Percentiles rank a stretch among this genome's conserved stretches.
Evolutionary conservation across 2,113 vertebrate species (phyloP).

Genomic region (Stomatorhinus ivindoensis): DNA sequence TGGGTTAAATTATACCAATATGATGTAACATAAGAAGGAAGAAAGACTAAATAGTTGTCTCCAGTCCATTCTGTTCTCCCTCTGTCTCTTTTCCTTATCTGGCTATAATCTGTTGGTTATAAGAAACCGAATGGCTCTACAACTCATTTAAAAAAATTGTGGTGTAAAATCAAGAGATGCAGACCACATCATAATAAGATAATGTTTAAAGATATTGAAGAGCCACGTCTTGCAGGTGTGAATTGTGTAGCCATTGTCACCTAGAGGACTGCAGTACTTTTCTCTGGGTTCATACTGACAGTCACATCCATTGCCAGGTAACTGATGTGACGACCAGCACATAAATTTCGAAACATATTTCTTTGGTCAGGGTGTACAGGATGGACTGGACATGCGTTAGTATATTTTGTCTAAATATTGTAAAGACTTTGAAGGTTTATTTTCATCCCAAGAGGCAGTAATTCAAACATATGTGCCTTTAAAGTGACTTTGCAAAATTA

Average conservation of each 20-base stretch:
- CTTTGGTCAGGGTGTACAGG: background rate
- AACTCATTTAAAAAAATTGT: conserved; percentile 62
- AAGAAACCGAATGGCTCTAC: conserved; percentile 59
- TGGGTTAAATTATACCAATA: conserved; percentile 64
- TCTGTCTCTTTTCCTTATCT: conserved; percentile 43
- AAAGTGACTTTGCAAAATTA: background rate
- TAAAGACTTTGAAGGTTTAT: background rate
- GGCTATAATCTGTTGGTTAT: conserved; percentile 55
- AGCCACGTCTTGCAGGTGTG: conserved; percentile 6
- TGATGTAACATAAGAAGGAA: conserved; percentile 50
- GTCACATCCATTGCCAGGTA: background rate
- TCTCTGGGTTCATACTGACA: background rate
- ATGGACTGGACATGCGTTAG: background rate
- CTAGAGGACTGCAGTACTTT: background rate
- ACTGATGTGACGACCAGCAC: background rate
- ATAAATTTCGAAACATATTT: background rate
- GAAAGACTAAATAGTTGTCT: conserved; percentile 21
- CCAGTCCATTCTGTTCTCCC: background rate
- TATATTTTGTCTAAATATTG: background rate
- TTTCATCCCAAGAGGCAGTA: background rate
- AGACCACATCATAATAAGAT: conserved; percentile 43
- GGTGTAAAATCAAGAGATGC: conserved; percentile 42
- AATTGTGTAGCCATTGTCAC: background rate
- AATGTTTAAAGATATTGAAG: conserved; percentile 47
- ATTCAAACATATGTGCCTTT: background rate